Base-by-base conservation (phyloP, 2,113 vertebrate genomes). In the Hippocampus abdominalis region DNA sequence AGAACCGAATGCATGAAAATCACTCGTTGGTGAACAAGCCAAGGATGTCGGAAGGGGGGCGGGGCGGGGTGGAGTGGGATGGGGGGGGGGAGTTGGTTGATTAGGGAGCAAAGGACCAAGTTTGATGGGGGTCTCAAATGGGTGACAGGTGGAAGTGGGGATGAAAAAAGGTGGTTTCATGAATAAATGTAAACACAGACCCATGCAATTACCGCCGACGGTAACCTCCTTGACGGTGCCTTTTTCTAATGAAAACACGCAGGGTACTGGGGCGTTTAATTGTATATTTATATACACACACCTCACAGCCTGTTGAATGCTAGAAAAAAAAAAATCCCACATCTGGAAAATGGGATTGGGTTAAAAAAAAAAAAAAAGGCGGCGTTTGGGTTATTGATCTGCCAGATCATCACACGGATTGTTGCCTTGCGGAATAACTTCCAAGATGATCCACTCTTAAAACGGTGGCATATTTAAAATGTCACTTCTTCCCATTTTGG, bases 1-100 rank as follows among this genome's bases (percentile, higher is more conserved):
- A 92, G 93, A 93, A 95, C 93, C 94, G 94, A 96, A 98, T 95
- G 95, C 95, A 98, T 98, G 94, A 97, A 98, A 48, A 99, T 99
- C 94, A 96, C 94, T 95, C 27, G 57, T 6, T 1, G 27, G 57
- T 8, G 27, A 59, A 54, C 51, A 54, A 60, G 57, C 57, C 6
- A 18, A 57, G 57, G 12, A 13, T 12, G 90, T 93, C 93, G 93
- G 13, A 12, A 15, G 8, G 18, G 18, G 18, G 18, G 16, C 13
- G 48, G 48, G 18, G 11, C 91, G 93, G 93, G 92, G 92, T 76
- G 83, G 73, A 44, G 65, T n/a, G n/a, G n/a, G n/a, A n/a, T n/a
- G 73, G 57, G 83, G 95, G 95, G 95, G 66, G 91, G 90, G 90
- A 91, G 90, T n/a, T n/a, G 75, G 57, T 93, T 92, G 92, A 94